phyloP scores from a whole-genome alignment of 1,140 invertebrate genomes.

The Aphis gossypii region DNA sequence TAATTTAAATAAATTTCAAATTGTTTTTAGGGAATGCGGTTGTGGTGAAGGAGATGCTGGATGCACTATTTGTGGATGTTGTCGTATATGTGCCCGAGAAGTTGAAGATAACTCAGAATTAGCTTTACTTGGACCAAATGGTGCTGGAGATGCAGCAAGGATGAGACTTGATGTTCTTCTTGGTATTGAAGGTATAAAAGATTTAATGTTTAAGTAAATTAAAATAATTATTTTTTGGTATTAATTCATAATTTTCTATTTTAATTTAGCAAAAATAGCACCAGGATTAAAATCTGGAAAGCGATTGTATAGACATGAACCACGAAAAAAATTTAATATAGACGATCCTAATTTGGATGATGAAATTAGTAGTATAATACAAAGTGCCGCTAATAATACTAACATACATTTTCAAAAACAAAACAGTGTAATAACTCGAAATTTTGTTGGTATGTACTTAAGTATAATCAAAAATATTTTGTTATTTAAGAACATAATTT shows the following conservation, averaged over 20 bases:
- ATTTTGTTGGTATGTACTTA: constrained; percentile 8
- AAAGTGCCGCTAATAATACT: constrained; percentile 32
- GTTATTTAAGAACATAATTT: not conserved
- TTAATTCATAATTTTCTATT: not conserved
- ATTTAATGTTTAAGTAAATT: not conserved
- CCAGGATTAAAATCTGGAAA: constrained; percentile 62
- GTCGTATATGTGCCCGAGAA: constrained; percentile 83
- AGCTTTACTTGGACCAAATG: constrained; percentile 66
- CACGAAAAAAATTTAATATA: constrained; percentile 65
- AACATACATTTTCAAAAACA: constrained; percentile 46
- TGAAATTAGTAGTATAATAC: not conserved
- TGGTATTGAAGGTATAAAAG: constrained; percentile 60
- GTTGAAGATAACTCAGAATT: constrained; percentile 69
- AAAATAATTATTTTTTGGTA: not conserved
- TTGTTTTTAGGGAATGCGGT: constrained; percentile 80
- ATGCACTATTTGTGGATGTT: constrained; percentile 90
- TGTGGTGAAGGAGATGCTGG: constrained; percentile 95
- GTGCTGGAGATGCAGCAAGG: constrained; percentile 67
- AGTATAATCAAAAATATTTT: not conserved
- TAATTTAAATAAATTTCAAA: constrained; percentile 29
- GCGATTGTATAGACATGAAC: constrained; percentile 69
- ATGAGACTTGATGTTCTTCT: constrained; percentile 69
- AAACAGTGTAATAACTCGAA: not conserved
- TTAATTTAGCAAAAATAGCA: too few species aligned
- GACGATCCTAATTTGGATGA: not conserved